Base-by-base conservation (phyloP, 2,113 vertebrate species). In the Eira barbara region DNA sequence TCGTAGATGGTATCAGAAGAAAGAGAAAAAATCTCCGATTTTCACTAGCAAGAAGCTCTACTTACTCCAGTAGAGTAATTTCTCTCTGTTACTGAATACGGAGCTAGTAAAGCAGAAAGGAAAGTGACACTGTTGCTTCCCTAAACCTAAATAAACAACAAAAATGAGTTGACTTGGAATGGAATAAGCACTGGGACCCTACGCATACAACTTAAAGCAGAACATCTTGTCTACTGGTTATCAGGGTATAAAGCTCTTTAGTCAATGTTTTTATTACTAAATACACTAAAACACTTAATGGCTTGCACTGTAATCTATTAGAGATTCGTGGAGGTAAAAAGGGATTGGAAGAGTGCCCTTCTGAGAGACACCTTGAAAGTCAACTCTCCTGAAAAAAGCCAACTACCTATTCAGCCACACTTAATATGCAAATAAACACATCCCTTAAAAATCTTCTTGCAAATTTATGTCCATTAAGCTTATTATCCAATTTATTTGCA, bases 321-420 rank as follows among this genome's bases (percentile, higher is more conserved):
- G n/a, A 74, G n/a, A 94, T 69, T 57, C 47, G 12, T 29, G 20
- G 25, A 67, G 34, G n/a, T 63, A 85, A 92, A 34, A 94, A 82
- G 42, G 7, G 29, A 73, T 17, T 79, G 55, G 9, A 86, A 76
- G 31, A 49, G 3, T 9, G 10, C 29, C 78, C 91, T 92, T 85
- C 25, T 74, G 49, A 94, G 95, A 95, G 20, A 82, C 12, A 11
- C 20, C 49, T 83, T 95, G 47, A 94, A 96, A 96, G 31, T 90
- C 84, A 88, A 67, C 10, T 87, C 49, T 85, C 61, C n/a, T 49
- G 52, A 88, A 61, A 83, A 95, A 89, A 74, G 7, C 10, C 91
- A 65, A 65, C 42, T 76, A 78, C 11, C 52, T 88, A 59, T 85
- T 88, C 65, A 89, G 36, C 9, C 49, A 63, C 63, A 59, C 69